phyloP scores from a whole-genome alignment of 2,113 vertebrate species.

The Hemicordylus capensis region DNA sequence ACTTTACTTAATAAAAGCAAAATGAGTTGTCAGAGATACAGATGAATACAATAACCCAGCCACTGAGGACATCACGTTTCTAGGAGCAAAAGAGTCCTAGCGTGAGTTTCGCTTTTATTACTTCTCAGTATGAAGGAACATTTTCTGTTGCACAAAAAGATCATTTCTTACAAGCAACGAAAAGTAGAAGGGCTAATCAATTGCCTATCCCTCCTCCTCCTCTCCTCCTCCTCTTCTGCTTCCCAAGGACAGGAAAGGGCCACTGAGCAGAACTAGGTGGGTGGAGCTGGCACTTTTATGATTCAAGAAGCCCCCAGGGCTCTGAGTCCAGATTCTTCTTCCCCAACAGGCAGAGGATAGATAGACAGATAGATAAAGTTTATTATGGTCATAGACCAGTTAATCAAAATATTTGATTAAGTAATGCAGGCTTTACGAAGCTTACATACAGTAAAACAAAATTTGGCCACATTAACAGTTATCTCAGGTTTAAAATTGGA shows the following conservation, averaged over 20 bases:
- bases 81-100: neutral
- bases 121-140: rapidly evolving
- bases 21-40: conserved; percentile 53
- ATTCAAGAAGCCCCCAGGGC: neutral
- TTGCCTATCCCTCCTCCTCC: neutral
- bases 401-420: too few species aligned
- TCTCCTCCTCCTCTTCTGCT: too few species aligned
- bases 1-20: neutral
- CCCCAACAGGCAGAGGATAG: too few species aligned
- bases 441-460: too few species aligned
- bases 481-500: too few species aligned
- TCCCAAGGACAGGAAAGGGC: rapidly evolving
- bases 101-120: neutral
- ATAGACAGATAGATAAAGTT: too few species aligned
- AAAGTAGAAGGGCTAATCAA: neutral
- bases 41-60: conserved; percentile 51
- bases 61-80: neutral
- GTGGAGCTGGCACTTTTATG: neutral
- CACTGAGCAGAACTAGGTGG: rapidly evolving
- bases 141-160: neutral
- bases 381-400: too few species aligned
- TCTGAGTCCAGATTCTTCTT: neutral
- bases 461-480: too few species aligned
- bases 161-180: neutral
- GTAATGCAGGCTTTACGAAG: too few species aligned